phyloP scores from a whole-genome alignment of 2,888 invertebrate genomes.

The Monochamus alternatus region DNA sequence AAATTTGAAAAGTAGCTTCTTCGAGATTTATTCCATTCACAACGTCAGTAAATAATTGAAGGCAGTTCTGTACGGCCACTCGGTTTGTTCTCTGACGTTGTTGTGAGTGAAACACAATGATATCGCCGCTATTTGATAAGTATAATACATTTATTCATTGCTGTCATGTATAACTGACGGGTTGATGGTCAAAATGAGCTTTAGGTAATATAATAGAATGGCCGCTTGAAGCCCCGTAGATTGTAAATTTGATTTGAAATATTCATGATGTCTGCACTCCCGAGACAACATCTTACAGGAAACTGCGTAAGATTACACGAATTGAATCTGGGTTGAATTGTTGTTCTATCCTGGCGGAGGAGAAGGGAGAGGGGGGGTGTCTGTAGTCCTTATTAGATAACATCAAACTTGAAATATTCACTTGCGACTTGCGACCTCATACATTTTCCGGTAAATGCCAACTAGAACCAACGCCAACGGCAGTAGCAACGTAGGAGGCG shows the following conservation, averaged over 20 bases:
- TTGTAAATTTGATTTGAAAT: constrained; percentile 30
- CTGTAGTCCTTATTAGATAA: constrained; percentile 18
- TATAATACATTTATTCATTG: constrained; percentile 1
- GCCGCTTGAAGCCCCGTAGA: constrained; percentile 11
- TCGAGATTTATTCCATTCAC: too few species aligned
- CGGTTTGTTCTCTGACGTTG: not conserved
- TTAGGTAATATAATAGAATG: not conserved
- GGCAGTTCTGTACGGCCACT: not conserved
- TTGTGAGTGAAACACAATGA: not conserved
- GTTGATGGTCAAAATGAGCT: constrained; percentile 16
- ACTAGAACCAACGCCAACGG: not conserved
- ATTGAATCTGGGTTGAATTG: constrained; percentile 19
- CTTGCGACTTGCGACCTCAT: not conserved
- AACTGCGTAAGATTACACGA: constrained; percentile 12
- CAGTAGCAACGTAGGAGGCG: too few species aligned
- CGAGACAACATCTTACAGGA: constrained; percentile 19
- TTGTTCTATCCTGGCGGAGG: not conserved
- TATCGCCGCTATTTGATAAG: constrained; percentile 3
- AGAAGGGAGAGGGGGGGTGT: not conserved
- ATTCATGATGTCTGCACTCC: constrained; percentile 26
- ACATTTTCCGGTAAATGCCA: not conserved
- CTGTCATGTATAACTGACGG: constrained; percentile 6
- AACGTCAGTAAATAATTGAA: not conserved
- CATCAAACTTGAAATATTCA: constrained; percentile 17
- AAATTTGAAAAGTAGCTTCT: too few species aligned